Base-by-base conservation (phyloP, 2,888 invertebrate genomes). In the Ischnura elegans region DNA sequence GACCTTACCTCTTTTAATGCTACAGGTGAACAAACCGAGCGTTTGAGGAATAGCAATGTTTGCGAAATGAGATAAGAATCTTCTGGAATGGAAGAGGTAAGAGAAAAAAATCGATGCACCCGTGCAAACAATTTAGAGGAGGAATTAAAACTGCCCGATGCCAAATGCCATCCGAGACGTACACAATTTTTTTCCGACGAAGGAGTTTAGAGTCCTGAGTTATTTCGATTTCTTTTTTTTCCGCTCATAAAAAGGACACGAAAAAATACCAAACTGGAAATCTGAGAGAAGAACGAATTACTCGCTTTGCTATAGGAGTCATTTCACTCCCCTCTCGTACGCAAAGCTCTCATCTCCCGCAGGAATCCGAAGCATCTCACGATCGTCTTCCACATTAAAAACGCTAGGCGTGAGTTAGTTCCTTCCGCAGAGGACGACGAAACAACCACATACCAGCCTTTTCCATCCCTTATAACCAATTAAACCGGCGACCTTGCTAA, bases 51-150 rank as follows among this genome's bases (percentile, higher is more conserved):
- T 85, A 51, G 51, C 51, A 51, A n/a, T 86, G 46, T 46, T 86
- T 43, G 46, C 86, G 86, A 25, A n/a, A 43, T n/a, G n/a, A 86
- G 86, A 86, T 86, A 86, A 86, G 43, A n/a, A 86, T 86, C 86
- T 86, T 10, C 45, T 21, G 46, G 86, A 43, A 86, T 46, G 76
- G 43, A 46, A 86, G 25, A 21, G 46, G 85, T 43, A 5, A n/a
- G 2, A n/a, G 8, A 25, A 25, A 46, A 86, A 86, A 86, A n/a
- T 43, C 86, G 25, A 51, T 86, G 46, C 16, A 43, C 25, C 45
- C n/a, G 25, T 46, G 46, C 43, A 43, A 76, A 76, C 76, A 76
- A 76, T 76, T 76, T 76, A 76, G 36, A 76, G 36, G 76, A 16
- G 76, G 36, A 76, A 76, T 76, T 76, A 76, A 76, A 76, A 76